These are phyloP conservation scores for honey bee (Apis mellifera) DNA, from an alignment of 1,140 invertebrate genomes.

Conservation along the genomic window DNA sequence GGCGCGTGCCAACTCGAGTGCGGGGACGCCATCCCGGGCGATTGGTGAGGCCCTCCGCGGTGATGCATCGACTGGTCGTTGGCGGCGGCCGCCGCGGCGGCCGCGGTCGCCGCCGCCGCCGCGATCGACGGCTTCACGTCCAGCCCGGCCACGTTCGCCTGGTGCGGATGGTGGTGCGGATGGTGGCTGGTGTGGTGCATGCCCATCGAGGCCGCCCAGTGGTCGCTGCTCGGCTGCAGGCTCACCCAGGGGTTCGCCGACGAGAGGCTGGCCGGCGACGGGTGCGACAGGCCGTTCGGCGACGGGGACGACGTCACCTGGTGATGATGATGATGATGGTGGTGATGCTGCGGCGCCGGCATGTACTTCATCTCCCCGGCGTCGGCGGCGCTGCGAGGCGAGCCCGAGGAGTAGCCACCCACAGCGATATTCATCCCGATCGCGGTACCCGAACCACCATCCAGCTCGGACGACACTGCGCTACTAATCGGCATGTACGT, in stretches of 20 bases:
- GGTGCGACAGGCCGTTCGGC: constrained; percentile 86
- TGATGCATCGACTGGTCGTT: constrained; percentile 83
- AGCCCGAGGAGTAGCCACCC: constrained; percentile 87
- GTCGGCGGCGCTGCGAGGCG: constrained; percentile 89
- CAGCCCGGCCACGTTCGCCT: constrained; percentile 80
- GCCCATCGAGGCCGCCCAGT: constrained; percentile 88
- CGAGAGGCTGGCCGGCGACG: constrained; percentile 82
- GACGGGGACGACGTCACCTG: constrained; percentile 86
- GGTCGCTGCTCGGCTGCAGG: constrained; percentile 88
- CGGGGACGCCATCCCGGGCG: constrained; percentile 85
- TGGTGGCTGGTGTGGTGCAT: constrained; percentile 84
- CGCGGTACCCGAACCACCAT: constrained; percentile 87
- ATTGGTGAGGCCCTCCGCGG: constrained; percentile 79
- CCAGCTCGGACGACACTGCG: constrained; percentile 87
- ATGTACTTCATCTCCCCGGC: constrained; percentile 97
- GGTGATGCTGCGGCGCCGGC: constrained; percentile 90
- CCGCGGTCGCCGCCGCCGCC: constrained; percentile 76
- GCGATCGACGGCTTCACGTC: constrained; percentile 86
- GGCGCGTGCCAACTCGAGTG: constrained; percentile 91
- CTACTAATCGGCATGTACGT: constrained; percentile 92
- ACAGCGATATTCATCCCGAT: constrained; percentile 87
- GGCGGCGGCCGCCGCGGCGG: constrained; percentile 73
- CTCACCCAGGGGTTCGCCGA: constrained; percentile 92
- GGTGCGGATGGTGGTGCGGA: constrained; percentile 85
- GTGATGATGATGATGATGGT: constrained; percentile 87